Evolutionary conservation across 2,113 vertebrate species (phyloP), one percentile per base, ranked within the genome.

Genomic region (Delphinapterus leucas): DNA sequence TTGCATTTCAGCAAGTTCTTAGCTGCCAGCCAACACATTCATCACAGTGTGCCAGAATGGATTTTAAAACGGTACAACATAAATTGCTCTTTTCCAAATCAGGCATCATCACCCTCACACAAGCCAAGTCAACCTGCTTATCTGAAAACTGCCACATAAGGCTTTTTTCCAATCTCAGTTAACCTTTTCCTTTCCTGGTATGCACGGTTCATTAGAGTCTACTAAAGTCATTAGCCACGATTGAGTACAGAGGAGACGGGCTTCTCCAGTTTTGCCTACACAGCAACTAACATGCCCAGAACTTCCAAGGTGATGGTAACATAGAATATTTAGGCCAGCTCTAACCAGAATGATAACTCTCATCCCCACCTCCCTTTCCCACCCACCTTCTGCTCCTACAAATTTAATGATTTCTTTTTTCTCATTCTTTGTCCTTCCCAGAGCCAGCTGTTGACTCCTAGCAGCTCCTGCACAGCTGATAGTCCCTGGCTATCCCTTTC

Each of bases 11-110:
- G 93, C 36, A 92, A 71, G 58, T 96, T 95, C 93, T 96, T 85
- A 97, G 90, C 89, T 98, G 96, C 87, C 97, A 98, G 92, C 83
- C 4, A 5, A 96, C 87, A 93, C 88, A 90, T 87, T 95, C 91
- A 96, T 92, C 90, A 96, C 49, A 95, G 58, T 23, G 67, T 97
- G 96, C 96, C 96, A 98, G 92, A 63, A 87, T 91, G 65, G 90
- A 92, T 95, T 96, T 97, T 71, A 77, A 97, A 96, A 86, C 1
- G n/a, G 92, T 95, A 93, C 61, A 90, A 89, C 93, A 93, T 47
- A 96, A 90, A 96, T 88, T 95, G 70, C 96, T 96, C 53, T 90
- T 92, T 87, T 97, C 47, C 84, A 97, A 96, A 92, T 92, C 87
- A 92, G 80, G 70, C 95, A 85, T 84, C 90, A 88, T 73, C 18